These are phyloP conservation scores for Lycophotia porphyrea DNA, from an alignment of 2,888 invertebrate species.

Conservation along the genomic window DNA sequence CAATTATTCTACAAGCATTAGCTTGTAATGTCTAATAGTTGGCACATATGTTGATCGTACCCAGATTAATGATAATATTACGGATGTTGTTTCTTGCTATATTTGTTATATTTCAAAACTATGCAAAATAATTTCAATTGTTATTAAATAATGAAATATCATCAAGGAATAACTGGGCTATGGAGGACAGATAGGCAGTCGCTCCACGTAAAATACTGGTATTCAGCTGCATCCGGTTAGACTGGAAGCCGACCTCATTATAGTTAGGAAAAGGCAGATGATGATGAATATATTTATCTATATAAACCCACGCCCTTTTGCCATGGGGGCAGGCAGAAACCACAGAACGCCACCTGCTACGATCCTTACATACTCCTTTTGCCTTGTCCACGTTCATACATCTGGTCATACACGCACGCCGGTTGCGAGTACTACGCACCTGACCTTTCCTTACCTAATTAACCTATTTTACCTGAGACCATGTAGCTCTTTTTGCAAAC, in stretches of 20 bases:
- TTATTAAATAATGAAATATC: too few species aligned
- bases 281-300: neutral
- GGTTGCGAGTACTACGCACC: too few species aligned
- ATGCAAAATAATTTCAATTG: neutral
- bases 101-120: neutral
- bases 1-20: neutral
- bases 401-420: too few species aligned
- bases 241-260: neutral
- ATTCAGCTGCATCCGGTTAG: neutral
- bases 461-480: neutral
- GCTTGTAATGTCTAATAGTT: neutral
- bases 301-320: too few species aligned
- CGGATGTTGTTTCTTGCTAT: neutral
- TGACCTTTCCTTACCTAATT: neutral
- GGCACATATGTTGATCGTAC: neutral
- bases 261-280: neutral
- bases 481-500: neutral
- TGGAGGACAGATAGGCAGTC: neutral
- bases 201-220: neutral
- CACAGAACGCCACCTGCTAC: too few species aligned
- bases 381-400: too few species aligned
- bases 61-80: neutral
- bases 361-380: too few species aligned
- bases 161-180: too few species aligned
- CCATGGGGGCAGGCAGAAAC: too few species aligned